These are phyloP conservation scores for Morone saxatilis DNA, from an alignment of 2,113 vertebrate genomes.

Conservation along the genomic window DNA sequence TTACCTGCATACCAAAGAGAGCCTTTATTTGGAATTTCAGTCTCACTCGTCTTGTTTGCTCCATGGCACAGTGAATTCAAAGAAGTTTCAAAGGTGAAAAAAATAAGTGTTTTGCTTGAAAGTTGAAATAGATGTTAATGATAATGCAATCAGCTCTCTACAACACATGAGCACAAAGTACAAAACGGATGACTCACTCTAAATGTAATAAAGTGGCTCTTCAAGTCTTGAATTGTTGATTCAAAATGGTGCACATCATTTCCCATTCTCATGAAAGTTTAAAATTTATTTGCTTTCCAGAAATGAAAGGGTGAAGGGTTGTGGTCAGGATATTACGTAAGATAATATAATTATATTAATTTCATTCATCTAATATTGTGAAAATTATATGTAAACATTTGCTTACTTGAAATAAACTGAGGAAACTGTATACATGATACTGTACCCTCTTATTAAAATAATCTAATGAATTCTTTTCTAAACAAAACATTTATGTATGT, in stretches of 20 bases:
- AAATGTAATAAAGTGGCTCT: neutral
- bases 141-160: neutral
- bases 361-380: neutral
- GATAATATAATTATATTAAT: neutral
- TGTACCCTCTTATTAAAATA: too few species aligned
- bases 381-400: neutral
- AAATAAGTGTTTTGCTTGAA: neutral
- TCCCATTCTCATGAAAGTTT: neutral
- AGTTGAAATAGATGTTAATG: conserved; percentile 24
- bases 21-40: conserved; percentile 55
- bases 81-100: conserved; percentile 11
- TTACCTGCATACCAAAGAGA: conserved; percentile 64
- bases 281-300: neutral
- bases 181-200: neutral
- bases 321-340: neutral
- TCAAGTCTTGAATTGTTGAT: neutral
- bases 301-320: neutral
- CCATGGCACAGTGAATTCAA: neutral
- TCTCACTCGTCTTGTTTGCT: conserved; percentile 21
- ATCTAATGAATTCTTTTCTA: too few species aligned
- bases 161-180: neutral
- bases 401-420: neutral
- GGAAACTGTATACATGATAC: neutral
- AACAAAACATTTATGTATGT: too few species aligned
- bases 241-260: neutral